Percentiles rank a stretch among this genome's conserved stretches.
phyloP scores from a whole-genome alignment of 1,140 invertebrate genomes.

The Drosophila tsacasi region DNA sequence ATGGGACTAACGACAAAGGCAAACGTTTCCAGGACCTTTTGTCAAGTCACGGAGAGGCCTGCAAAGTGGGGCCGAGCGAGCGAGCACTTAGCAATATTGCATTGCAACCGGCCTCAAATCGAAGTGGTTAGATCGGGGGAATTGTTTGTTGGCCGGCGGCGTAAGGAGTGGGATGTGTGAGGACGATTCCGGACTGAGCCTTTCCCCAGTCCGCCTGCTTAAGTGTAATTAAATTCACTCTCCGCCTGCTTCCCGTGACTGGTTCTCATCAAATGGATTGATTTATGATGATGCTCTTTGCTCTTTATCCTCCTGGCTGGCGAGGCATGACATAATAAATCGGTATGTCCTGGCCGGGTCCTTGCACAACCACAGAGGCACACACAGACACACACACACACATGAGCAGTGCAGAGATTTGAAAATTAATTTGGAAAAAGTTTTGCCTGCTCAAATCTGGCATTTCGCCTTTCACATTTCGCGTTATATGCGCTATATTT shows the following conservation, averaged over 20 bases:
- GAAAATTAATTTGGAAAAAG: conserved; percentile 74
- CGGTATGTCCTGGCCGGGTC: conserved; percentile 26
- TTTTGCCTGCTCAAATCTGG: conserved; percentile 47
- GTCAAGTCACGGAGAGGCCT: conserved; percentile 58
- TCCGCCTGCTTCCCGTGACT: conserved; percentile 14
- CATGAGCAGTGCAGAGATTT: conserved; percentile 39
- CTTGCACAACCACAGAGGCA: conserved; percentile 43
- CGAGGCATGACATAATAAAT: conserved; percentile 77
- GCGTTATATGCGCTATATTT: conserved; percentile 66
- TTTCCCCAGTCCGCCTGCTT: conserved; percentile 48
- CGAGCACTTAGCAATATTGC: conserved; percentile 76
- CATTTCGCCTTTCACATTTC: conserved; percentile 38
- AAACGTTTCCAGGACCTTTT: conserved; percentile 54
- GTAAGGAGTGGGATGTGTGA: conserved; percentile 16
- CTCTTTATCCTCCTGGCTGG: conserved; percentile 33
- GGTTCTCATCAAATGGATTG: conserved; percentile 77
- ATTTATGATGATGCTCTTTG: conserved; percentile 74
- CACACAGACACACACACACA: conserved; percentile 39
- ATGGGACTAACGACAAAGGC: conserved; percentile 40
- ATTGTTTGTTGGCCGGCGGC: conserved; percentile 45
- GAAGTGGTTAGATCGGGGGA: conserved; percentile 64
- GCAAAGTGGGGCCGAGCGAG: conserved; percentile 17
- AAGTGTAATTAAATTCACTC: conserved; percentile 79
- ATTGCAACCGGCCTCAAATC: conserved; percentile 52
- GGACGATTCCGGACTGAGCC: conserved; percentile 13